Conservation (phyloP, 2,113 vertebrate genomes). For the Rhynchopsitta pachyrhyncha region DNA sequence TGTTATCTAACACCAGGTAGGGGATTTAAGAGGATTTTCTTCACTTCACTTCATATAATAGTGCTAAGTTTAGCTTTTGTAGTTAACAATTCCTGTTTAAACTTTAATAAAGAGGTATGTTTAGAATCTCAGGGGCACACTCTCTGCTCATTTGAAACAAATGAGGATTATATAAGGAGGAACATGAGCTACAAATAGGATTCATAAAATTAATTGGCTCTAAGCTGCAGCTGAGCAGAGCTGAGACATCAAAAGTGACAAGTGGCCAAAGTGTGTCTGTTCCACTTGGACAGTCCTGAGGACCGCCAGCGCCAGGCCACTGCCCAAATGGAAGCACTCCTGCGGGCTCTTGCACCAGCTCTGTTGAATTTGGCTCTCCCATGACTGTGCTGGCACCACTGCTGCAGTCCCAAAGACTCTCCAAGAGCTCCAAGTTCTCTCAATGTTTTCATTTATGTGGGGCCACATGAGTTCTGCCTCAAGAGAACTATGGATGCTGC, state of each 20-base stretch:
- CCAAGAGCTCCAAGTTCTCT: neutral
- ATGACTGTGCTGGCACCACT: rapidly evolving
- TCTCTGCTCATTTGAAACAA: slow-evolving; percentile 38
- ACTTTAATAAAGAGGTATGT: slow-evolving; percentile 4
- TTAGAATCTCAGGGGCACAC: slow-evolving; percentile 27
- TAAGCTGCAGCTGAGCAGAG: neutral
- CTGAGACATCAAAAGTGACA: neutral
- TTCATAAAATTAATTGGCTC: slow-evolving; percentile 35
- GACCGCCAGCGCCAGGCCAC: neutral
- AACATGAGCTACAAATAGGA: slow-evolving; percentile 24
- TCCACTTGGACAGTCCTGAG: neutral
- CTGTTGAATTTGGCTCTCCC: neutral
- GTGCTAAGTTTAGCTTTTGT: slow-evolving; percentile 39
- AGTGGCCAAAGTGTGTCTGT: neutral
- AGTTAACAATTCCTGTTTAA: slow-evolving; percentile 40
- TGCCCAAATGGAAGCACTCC: neutral
- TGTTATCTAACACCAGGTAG: neutral
- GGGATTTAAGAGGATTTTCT: neutral
- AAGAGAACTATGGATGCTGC: neutral
- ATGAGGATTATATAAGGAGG: slow-evolving; percentile 41
- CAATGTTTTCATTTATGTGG: rapidly evolving
- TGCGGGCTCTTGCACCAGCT: rapidly evolving
- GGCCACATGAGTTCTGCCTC: neutral
- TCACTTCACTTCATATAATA: neutral
- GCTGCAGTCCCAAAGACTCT: neutral